Evolutionary conservation across 1,140 invertebrate species (phyloP), one percentile per base, ranked within the genome.

Genomic region (Samia ricini): DNA sequence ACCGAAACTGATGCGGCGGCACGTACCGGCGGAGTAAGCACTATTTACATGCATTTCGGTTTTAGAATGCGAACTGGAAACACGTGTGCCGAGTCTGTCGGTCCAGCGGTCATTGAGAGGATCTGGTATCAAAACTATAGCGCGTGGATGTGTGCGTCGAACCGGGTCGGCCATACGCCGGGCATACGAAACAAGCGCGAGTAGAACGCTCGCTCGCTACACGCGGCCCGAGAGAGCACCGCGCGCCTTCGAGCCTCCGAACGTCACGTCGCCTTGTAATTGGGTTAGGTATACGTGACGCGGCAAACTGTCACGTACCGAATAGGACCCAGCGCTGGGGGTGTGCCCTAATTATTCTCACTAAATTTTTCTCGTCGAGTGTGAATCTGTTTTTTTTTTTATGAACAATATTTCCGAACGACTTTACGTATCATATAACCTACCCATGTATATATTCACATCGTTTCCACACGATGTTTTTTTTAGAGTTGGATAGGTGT

Each of bases 91-190:
- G 81, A 74, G 82, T 76, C 80, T 79, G 78, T 87, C 79, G 84
- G 88, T 85, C 89, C 84, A 85, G 80, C 89, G 89, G 89, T 89
- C 89, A 91, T 91, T 91, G 89, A 90, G 89, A 90, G 79, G 77
- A 79, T 79, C 83, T 88, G 81, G 82, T 85, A 86, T 88, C 87
- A 90, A 85, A 86, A 86, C 79, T 88, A 86, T 81, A 81, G 76
- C 70, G 74, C 72, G 75, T 79, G 75, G 77, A 79, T 83, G 83
- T 85, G 85, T 85, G 83, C 81, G 83, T 70, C 68, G 76, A 86
- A 85, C 84, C 84, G 85, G 85, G 83, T 78, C 69, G 68, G 66
- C 77, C 74, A 74, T 76, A 75, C 74, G 76, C 60, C 72, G 62
- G 73, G 84, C 85, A 88, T 88, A 88, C 85, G 79, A 86, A 88